Base-by-base conservation (phyloP, 2,888 invertebrate genomes). In the Sarcophaga carnaria region DNA sequence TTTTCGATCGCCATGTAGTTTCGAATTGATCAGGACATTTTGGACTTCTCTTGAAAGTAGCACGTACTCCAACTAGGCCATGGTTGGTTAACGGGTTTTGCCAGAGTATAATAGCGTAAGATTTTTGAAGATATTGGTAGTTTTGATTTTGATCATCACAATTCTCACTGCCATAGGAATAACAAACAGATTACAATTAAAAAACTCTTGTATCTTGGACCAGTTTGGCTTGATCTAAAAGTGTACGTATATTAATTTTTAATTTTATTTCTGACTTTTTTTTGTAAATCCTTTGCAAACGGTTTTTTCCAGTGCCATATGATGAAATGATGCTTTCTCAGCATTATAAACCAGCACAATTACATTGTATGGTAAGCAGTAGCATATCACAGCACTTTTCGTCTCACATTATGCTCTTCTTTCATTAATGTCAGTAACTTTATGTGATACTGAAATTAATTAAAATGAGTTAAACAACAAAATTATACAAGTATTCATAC, bases 341-440 rank as follows among this genome's bases (percentile, higher is more conserved):
- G 85, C 72, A 81, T 83, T 83, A 72, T 85, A 87, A 37, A 88
- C 85, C 87, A 88, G 87, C 85, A 88, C 75, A 88, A 85, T 85
- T 85, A 70, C 81, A 71, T 66, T 76, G 78, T 80, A 70, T 80
- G 78, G 62, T 80, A 76, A 78, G 69, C 80, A 81, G 66, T 78
- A 76, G 37, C 37, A 37, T 37, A 37, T 37, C 22, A 60, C 71
- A 78, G 69, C 69, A 83, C 64, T 82, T 86, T 80, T 80, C 74
- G 45, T 83, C 66, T 54, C 37, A 37, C 69, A 79, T 74, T 66
- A 6, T 66, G 66, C 64, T 67, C 2, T 20, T 84, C 25, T 76
- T 79, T 62, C 60, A 60, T 77, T 66, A 54, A 83, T 79, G 37
- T 63, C 75, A 77, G 67, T 78, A 88, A 88, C 84, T 82, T 84